Base-by-base conservation (phyloP, 2,797 vertebrate genomes). In the Lates japonicus region DNA sequence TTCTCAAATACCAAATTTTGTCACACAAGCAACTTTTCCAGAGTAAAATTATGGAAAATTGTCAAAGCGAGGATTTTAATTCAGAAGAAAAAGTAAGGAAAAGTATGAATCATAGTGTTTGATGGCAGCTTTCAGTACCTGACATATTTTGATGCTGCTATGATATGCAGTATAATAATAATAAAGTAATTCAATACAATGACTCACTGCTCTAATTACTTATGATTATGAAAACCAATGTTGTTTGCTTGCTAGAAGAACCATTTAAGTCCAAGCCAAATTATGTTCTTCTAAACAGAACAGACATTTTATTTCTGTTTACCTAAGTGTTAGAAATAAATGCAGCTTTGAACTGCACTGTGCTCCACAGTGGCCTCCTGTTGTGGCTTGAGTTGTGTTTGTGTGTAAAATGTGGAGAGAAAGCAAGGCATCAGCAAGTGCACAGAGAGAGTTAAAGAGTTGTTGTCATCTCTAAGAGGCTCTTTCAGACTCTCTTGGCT, bases 401-500 rank as follows among this genome's bases (percentile, higher is more conserved):
- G 25, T 29, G 20, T 84, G 70, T 82, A 25, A 71, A 81, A 61
- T 12, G 0, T 13, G 1, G 7, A 41, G 44, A 14, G 31, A 68
- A 10, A 22, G 20, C 60, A 17, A 20, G 51, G 57, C 33, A 25
- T 31, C 68, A 20, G 11, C 22, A 19, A 68, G 74, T 71, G 75
- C 73, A 33, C 80, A 80, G 81, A 66, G 54, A 64, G 83, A 74
- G 80, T 13, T 61, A 63, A 71, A 82, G 81, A 80, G 71, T 58
- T 55, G 64, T 79, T 70, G 49, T 87, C 78, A 59, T 83, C 87
- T 82, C 82, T 35, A 70, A 86, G 78, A 87, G 75, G 69, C 78
- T 87, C 86, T 81, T 86, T 85, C 80, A 81, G 73, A 91, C 78
- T 82, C 84, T 81, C 70, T 63, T 25, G 76, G 76, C 77, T 80